Percentiles rank a stretch among this genome's conserved stretches.
These are phyloP conservation scores for Lochmaea crataegi DNA, from an alignment of 2,888 invertebrate species.

Conservation along the genomic window DNA sequence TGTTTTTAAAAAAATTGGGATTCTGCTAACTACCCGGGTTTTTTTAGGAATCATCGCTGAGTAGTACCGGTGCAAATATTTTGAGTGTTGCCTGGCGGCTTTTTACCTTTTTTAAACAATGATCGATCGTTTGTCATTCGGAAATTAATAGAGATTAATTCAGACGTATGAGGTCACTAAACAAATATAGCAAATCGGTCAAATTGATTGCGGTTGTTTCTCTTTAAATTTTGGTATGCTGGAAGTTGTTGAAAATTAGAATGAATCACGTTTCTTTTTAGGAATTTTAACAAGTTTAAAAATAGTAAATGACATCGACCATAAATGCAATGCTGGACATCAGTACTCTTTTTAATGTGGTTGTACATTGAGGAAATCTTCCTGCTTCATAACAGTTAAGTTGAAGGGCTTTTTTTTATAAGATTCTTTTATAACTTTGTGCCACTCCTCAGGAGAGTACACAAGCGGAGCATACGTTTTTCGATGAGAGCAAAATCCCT, in stretches of 20 bases:
- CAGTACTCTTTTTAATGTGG: no score
- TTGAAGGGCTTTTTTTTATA: no score
- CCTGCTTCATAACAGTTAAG: no score
- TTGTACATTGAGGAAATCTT: no score
- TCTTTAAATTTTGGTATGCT: not conserved
- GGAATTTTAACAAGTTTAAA: constrained; percentile 1
- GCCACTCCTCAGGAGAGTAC: no score
- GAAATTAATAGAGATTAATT: constrained; percentile 43
- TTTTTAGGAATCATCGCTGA: not conserved
- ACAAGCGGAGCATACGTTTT: no score
- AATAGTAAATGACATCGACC: not conserved
- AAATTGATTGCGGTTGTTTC: constrained; percentile 16
- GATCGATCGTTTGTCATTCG: constrained; percentile 52
- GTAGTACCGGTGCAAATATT: not conserved
- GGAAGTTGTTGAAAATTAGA: not conserved
- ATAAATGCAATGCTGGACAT: no score
- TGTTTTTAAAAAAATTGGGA: not conserved
- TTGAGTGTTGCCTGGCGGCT: constrained; percentile 32
- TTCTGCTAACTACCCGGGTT: not conserved
- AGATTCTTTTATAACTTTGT: no score
- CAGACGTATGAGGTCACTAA: constrained; percentile 18
- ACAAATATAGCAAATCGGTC: constrained; percentile 21
- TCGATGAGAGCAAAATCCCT: no score
- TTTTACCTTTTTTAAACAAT: constrained; percentile 44
- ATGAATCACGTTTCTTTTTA: constrained; percentile 36